Percentiles rank a stretch among this genome's conserved stretches.
phyloP scores from a whole-genome alignment of 2,113 vertebrate genomes.

The Papio anubis region DNA sequence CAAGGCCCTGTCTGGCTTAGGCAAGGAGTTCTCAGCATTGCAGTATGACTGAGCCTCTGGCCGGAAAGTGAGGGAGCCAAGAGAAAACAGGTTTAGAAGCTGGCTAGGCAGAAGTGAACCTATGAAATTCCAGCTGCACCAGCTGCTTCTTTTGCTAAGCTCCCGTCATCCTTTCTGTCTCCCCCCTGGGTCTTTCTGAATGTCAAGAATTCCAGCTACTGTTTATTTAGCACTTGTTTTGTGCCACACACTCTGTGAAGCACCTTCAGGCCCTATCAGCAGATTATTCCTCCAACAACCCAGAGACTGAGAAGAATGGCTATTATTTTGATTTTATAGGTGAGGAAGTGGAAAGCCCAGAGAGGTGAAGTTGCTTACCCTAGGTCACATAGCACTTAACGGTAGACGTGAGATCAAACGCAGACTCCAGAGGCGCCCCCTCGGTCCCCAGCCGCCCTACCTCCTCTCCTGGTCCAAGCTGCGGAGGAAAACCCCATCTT shows the following conservation, averaged over 20 bases:
- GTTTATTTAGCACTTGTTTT: neutral
- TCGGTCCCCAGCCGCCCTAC: no score
- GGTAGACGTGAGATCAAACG: neutral
- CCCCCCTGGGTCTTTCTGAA: neutral
- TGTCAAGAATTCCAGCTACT: neutral
- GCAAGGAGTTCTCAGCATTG: neutral
- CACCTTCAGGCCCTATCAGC: neutral
- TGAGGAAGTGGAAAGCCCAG: neutral
- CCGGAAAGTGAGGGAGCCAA: neutral
- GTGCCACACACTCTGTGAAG: neutral
- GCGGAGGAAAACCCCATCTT: neutral
- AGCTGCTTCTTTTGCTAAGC: neutral
- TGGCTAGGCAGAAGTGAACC: neutral
- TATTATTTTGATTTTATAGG: neutral
- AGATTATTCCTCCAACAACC: neutral
- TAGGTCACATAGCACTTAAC: neutral
- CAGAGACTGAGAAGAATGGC: neutral
- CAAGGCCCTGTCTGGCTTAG: neutral
- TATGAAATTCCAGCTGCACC: fast-evolving
- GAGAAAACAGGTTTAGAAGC: neutral
- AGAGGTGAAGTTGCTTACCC: neutral
- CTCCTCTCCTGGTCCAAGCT: no score
- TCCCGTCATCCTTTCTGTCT: neutral
- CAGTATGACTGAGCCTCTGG: neutral
- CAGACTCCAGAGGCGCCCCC: neutral